Conservation (phyloP, 2,113 vertebrate species). For the Ariopsis seemanni region DNA sequence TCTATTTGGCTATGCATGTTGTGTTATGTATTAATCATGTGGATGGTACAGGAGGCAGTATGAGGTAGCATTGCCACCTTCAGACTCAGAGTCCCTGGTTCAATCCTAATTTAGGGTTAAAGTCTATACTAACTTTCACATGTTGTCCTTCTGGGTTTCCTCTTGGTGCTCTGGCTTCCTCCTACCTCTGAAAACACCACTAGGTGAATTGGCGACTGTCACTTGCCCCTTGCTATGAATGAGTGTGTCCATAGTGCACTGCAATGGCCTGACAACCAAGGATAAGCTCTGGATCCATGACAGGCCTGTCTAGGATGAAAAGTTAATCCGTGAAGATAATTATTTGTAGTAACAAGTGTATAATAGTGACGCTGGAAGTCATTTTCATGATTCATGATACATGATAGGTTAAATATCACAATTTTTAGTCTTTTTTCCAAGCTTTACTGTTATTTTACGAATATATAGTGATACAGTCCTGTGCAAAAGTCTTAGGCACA, state of each 20-base stretch:
- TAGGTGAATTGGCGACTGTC: neutral
- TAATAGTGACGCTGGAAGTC: neutral
- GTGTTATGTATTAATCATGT: neutral
- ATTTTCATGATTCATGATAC: neutral
- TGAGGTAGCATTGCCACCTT: neutral
- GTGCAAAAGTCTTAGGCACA: too few relatives aligned
- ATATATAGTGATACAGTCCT: too few relatives aligned
- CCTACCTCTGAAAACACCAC: neutral
- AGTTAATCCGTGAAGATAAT: neutral
- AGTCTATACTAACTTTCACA: neutral
- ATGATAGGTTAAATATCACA: neutral
- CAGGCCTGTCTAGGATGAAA: neutral
- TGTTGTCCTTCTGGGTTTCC: neutral
- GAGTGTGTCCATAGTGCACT: neutral
- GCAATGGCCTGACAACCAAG: neutral
- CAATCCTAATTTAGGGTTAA: neutral
- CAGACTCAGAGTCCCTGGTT: neutral
- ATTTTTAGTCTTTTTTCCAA: neutral
- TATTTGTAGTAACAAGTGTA: neutral
- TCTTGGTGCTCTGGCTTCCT: neutral
- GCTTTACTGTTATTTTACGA: neutral
- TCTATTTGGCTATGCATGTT: neutral
- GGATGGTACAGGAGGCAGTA: neutral
- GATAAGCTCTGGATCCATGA: neutral
- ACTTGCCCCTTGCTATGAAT: too few relatives aligned